phyloP scores from a whole-genome alignment of 2,888 invertebrate genomes.

The Norana najaformis region DNA sequence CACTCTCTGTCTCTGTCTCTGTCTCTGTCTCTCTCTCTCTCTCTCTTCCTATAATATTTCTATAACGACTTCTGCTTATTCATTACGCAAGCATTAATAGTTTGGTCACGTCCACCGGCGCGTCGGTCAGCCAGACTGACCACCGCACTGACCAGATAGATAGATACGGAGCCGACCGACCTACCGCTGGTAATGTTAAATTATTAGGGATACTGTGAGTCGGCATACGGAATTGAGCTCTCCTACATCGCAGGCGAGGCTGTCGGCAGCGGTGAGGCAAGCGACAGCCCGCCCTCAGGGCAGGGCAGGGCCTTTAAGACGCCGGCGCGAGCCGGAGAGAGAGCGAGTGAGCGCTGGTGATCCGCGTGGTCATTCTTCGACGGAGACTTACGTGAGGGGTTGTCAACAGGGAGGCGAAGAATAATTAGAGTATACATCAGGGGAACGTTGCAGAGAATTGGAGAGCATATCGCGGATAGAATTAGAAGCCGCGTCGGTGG shows the following conservation, averaged over 20 bases:
- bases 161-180: neutral
- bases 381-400: neutral
- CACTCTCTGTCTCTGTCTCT: neutral
- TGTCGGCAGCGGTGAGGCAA: neutral
- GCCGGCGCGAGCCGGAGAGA: neutral
- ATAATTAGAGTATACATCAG: neutral
- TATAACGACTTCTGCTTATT: neutral
- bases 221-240: neutral
- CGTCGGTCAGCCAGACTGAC: neutral
- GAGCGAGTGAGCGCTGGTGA: neutral
- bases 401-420: neutral
- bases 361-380: neutral
- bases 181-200: neutral
- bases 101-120: neutral
- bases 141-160: neutral
- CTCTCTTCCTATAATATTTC: neutral
- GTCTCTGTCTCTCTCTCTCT: neutral
- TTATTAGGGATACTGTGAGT: conserved; percentile 13
- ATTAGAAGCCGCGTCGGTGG: neutral
- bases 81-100: neutral
- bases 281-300: neutral
- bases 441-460: neutral
- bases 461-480: neutral
- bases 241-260: neutral
- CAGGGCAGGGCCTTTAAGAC: neutral